Percentiles rank a stretch among this genome's conserved stretches.
Evolutionary conservation across 2,113 vertebrate species (phyloP).

Genomic region (Scopus umbretta): DNA sequence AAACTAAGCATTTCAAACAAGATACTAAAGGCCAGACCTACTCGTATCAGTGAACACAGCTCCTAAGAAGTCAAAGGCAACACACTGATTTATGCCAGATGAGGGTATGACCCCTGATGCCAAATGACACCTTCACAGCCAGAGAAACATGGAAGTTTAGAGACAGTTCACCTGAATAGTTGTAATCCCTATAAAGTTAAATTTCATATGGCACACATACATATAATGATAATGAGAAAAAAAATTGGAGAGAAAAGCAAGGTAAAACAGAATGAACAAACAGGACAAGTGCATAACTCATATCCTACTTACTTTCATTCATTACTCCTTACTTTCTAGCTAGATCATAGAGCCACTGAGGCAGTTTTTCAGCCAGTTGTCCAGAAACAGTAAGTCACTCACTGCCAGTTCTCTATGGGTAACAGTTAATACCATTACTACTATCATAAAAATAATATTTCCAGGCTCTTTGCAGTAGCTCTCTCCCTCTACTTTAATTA

Average conservation of each 20-base stretch:
- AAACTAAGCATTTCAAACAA: neutral
- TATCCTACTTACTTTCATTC: neutral
- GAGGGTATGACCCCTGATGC: neutral
- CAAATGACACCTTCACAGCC: neutral
- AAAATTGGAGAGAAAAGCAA: neutral
- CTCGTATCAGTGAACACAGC: neutral
- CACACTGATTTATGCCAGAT: neutral
- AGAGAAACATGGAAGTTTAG: neutral
- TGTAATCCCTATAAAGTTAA: neutral
- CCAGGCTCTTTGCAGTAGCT: neutral
- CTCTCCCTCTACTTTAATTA: neutral
- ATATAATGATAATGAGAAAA: neutral
- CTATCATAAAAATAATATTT: neutral
- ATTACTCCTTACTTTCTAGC: neutral
- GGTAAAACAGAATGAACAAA: neutral
- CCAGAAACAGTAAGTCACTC: neutral
- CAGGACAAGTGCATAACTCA: neutral
- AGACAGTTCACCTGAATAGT: neutral
- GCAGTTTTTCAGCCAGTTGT: neutral
- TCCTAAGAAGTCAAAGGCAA: neutral
- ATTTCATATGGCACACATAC: neutral
- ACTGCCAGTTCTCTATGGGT: neutral
- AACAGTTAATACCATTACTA: neutral
- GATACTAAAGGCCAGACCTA: neutral
- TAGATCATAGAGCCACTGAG: neutral